A percentile compares a stretch with the other conserved stretches of the same genome.
Evolutionary conservation across 2,888 invertebrate species (phyloP).

Genomic region (Leptinotarsa peninsularis): DNA sequence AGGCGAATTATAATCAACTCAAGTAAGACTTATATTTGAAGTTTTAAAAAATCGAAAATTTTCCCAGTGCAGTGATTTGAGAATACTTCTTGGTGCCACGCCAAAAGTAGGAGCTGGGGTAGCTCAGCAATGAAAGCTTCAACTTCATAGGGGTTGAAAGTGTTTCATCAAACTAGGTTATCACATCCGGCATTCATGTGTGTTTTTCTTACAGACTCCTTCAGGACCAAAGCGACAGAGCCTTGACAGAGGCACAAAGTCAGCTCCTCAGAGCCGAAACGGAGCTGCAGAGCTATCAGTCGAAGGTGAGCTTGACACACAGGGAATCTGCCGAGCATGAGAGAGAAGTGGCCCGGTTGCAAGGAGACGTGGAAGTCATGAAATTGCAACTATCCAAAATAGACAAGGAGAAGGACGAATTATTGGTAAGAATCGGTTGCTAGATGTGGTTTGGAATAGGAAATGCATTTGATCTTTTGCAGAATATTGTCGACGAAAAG

Average conservation of each 20-base stretch:
- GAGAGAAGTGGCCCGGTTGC: conserved; percentile 72
- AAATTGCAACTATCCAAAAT: conserved; percentile 74
- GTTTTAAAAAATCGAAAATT: too few relatives aligned
- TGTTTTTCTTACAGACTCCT: conserved; percentile 58
- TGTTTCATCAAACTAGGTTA: too few relatives aligned
- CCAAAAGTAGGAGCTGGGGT: not conserved
- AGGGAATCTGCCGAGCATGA: conserved; percentile 64
- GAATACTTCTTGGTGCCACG: too few relatives aligned
- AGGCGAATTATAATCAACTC: conserved; percentile 70
- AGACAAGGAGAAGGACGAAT: conserved; percentile 79
- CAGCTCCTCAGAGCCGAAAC: conserved; percentile 75
- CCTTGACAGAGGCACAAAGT: conserved; percentile 76
- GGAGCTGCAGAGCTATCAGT: conserved; percentile 73
- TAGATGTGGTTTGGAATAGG: too few relatives aligned
- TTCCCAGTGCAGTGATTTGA: too few relatives aligned
- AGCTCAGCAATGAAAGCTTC: too few relatives aligned
- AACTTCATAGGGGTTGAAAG: too few relatives aligned
- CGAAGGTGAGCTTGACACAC: conserved; percentile 58
- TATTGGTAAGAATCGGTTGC: conserved; percentile 66
- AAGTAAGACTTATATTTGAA: conserved; percentile 65
- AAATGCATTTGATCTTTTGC: conserved; percentile 52
- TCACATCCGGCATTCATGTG: too few relatives aligned
- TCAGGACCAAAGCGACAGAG: conserved; percentile 82
- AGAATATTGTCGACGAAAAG: conserved; percentile 79
- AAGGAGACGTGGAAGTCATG: conserved; percentile 74